Evolutionary conservation across 2,888 invertebrate genomes (phyloP).

Genomic region (Drosophila nigricruria): DNA sequence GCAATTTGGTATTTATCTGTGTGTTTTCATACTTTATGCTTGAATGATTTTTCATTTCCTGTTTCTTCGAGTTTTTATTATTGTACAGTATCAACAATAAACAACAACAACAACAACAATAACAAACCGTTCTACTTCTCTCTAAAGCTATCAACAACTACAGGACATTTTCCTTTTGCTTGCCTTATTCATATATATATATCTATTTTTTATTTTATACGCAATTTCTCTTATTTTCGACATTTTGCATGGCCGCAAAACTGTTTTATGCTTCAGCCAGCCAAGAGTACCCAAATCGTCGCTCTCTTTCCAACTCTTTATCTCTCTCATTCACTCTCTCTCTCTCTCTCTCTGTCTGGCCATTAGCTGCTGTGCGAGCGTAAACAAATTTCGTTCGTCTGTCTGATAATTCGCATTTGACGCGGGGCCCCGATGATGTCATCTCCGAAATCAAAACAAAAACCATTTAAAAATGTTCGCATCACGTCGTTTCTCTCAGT

Average conservation of each 20-base stretch:
- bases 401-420: constrained; percentile 70
- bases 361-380: constrained; percentile 26
- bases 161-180: constrained; percentile 28
- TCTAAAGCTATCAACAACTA: constrained; percentile 55
- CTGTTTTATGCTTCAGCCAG: constrained; percentile 28
- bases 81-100: constrained; percentile 52
- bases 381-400: constrained; percentile 60
- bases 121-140: constrained; percentile 9
- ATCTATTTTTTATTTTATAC: constrained; percentile 45
- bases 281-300: background rate
- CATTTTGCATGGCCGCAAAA: constrained; percentile 45
- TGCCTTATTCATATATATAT: background rate
- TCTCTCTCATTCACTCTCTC: background rate
- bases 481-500: constrained; percentile 18
- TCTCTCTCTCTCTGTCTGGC: background rate
- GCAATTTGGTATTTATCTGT: constrained; percentile 73
- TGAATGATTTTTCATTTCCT: constrained; percentile 76
- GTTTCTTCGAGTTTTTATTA: constrained; percentile 60
- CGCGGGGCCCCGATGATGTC: constrained; percentile 68
- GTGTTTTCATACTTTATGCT: constrained; percentile 76
- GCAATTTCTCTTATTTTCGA: constrained; percentile 41
- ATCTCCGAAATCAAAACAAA: constrained; percentile 68
- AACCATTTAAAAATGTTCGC: constrained; percentile 60
- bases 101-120: constrained; percentile 34
- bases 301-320: background rate